These are phyloP conservation scores for Otolemur garnettii DNA, from an alignment of 2,113 vertebrate genomes.

Conservation along the genomic window DNA sequence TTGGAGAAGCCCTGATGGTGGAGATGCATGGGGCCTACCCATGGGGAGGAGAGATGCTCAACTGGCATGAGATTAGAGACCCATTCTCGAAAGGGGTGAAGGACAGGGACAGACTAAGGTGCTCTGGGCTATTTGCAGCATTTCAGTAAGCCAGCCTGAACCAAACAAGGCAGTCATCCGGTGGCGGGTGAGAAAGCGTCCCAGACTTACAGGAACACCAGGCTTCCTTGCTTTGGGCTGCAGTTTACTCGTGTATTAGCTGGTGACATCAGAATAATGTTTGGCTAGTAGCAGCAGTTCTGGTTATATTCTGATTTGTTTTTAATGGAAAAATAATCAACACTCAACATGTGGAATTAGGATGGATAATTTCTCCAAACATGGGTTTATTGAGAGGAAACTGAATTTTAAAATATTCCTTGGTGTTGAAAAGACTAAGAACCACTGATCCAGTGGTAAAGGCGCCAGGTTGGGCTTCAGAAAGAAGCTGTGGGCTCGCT, in stretches of 20 bases:
- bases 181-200: neutral
- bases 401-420: neutral
- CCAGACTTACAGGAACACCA: neutral
- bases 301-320: neutral
- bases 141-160: neutral
- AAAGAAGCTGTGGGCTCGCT: neutral
- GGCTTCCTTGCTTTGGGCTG: neutral
- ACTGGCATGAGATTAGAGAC: neutral
- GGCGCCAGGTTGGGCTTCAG: neutral
- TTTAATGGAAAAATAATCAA: constrained; percentile 47
- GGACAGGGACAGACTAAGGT: neutral
- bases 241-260: neutral
- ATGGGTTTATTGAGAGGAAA: neutral
- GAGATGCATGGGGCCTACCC: neutral
- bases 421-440: neutral
- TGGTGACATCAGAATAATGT: neutral
- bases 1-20: neutral
- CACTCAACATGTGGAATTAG: neutral
- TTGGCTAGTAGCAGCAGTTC: neutral
- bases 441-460: neutral
- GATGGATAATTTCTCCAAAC: constrained; percentile 24
- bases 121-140: neutral
- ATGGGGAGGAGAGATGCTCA: neutral
- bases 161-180: neutral
- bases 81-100: neutral